Evolutionary conservation across 2,113 vertebrate genomes (phyloP).

Genomic region (Bufo gargarizans): DNA sequence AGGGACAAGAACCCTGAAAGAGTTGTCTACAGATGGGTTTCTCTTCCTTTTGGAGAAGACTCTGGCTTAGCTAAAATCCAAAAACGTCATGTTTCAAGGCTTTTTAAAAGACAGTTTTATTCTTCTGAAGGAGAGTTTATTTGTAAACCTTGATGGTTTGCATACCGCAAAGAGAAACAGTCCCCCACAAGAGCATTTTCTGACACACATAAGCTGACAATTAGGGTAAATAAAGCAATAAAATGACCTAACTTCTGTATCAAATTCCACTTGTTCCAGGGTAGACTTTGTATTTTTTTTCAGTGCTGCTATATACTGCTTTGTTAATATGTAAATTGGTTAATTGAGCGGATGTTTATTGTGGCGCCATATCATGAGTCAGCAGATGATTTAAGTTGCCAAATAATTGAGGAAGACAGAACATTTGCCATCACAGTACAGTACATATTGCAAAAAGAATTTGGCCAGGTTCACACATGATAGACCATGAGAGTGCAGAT

Average conservation of each 20-base stretch:
- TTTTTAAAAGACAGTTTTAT: no score
- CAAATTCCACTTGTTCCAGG: not conserved
- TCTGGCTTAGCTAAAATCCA: no score
- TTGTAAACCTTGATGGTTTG: no score
- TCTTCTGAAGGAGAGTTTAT: no score
- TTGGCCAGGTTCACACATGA: not conserved
- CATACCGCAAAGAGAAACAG: no score
- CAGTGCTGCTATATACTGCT: slow-evolving; percentile 2
- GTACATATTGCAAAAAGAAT: not conserved
- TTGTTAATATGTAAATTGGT: not conserved
- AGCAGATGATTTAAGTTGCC: not conserved
- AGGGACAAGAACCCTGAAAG: no score
- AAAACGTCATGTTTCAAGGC: no score
- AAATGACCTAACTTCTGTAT: not conserved
- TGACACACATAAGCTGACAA: not conserved
- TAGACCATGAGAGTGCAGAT: not conserved
- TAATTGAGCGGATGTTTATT: not conserved
- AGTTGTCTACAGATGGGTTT: no score
- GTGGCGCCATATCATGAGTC: no score
- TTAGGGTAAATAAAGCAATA: not conserved
- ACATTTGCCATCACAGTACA: not conserved
- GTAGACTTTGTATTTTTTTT: not conserved
- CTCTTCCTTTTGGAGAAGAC: no score
- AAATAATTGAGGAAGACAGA: not conserved
- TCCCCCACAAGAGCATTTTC: not conserved